Conservation (phyloP, 1,140 invertebrate species). For the Drosophila bocki region DNA sequence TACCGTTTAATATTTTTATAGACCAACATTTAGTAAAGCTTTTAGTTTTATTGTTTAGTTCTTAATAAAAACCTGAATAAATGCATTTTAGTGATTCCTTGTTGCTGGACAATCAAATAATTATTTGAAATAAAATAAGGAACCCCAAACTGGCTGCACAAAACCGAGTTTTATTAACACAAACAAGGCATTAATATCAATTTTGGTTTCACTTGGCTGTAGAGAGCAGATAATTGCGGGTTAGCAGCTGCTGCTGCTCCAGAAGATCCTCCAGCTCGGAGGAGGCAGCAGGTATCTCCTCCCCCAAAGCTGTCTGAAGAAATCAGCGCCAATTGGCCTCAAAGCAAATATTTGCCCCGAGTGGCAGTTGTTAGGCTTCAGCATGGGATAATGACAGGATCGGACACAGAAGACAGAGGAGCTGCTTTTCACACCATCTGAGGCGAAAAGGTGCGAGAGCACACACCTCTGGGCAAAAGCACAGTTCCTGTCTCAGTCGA, state of each 20-base stretch:
- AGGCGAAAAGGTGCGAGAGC: slow-evolving; percentile 62
- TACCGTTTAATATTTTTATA: neutral
- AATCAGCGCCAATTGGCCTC: slow-evolving; percentile 81
- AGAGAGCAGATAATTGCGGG: slow-evolving; percentile 59
- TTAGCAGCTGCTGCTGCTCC: slow-evolving; percentile 55
- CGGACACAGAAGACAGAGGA: slow-evolving; percentile 1
- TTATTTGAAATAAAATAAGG: slow-evolving; percentile 38
- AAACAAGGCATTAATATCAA: slow-evolving; percentile 80
- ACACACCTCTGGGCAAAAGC: slow-evolving; percentile 58
- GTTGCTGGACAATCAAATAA: slow-evolving; percentile 16
- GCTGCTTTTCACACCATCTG: slow-evolving; percentile 70
- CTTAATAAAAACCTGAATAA: neutral
- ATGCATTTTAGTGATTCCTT: neutral
- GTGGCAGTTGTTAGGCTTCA: slow-evolving; percentile 58
- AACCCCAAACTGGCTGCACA: slow-evolving; percentile 4
- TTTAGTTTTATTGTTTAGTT: neutral
- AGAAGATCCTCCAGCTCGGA: slow-evolving; percentile 5
- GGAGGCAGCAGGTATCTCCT: slow-evolving; percentile 8
- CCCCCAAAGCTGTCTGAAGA: slow-evolving; percentile 64
- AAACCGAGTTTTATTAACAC: slow-evolving; percentile 70
- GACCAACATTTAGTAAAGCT: too few species aligned
- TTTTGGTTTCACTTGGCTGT: slow-evolving; percentile 63
- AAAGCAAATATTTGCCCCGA: slow-evolving; percentile 82
- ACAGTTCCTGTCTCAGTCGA: slow-evolving; percentile 1
- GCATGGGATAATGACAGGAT: slow-evolving; percentile 73